Evolutionary conservation across 2,113 vertebrate species (phyloP), one percentile per base, ranked within the genome.

Genomic region (Lethenteron reissneri): DNA sequence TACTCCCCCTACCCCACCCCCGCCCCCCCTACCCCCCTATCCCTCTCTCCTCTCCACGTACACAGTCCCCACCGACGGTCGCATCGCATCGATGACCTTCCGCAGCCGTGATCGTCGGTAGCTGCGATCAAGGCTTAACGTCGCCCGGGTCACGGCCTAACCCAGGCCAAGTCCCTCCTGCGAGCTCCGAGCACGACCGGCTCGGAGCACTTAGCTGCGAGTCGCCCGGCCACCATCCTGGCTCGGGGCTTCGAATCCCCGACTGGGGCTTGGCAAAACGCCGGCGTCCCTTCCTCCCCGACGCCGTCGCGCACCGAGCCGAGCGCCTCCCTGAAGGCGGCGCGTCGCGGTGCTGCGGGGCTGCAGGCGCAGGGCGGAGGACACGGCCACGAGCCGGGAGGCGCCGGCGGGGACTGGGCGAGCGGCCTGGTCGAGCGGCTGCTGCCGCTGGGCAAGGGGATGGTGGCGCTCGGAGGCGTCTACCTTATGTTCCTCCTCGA

Each of bases 401-500:
- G 75, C 71, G 72, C 6, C 69, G 56, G 0, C 73, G 75, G 4
- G 58, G 19, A 13, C 73, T 76, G 11, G 76, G 78, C 8, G 58
- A 8, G 12, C 60, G 13, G 57, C 25, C 25, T 41, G 4, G 25
- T 41, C 62, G 62, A 8, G 62, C 62, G 11, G 21, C 15, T 68
- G 62, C 21, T 68, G 78, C 79, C 80, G 0, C 89, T 95, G 0
- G 95, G 89, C 88, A 96, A 94, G 56, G 94, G 94, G 8, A 79
- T 99, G 74, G 90, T 92, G 2, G 89, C 88, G 1, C 82, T 99
- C 71, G 81, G 85, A 3, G 94, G 94, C 11, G 83, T 99, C 58
- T 99, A 99, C 80, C 78, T 97, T 78, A 99, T 99, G 94, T 99
- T 99, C 74, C 87, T 99, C 25, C 92, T 89, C 62, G 94, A 99